A percentile compares a stretch with the other conserved stretches of the same genome.
Evolutionary conservation across 2,888 invertebrate species (phyloP).

Genomic region (Aphrophora alni): DNA sequence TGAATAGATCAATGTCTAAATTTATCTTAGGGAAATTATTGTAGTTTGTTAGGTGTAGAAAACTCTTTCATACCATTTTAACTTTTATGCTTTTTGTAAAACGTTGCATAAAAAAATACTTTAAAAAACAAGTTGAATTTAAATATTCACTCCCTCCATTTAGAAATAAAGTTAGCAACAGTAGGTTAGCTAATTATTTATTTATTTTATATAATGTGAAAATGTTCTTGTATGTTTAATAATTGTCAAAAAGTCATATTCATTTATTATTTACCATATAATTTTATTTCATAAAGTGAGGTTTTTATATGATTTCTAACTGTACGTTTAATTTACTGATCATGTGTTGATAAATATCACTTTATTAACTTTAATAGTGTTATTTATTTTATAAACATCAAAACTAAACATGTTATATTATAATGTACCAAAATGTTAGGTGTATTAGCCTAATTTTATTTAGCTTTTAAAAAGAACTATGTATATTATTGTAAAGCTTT

Average conservation of each 20-base stretch:
- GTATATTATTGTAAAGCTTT: constrained; percentile 6
- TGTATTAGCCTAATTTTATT: neutral
- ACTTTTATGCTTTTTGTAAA: constrained; percentile 34
- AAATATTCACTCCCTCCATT: constrained; percentile 33
- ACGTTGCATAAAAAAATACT: constrained; percentile 23
- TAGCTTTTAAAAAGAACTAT: neutral
- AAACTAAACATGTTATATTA: neutral
- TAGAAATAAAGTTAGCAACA: constrained; percentile 27
- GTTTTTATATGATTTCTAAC: too few species aligned
- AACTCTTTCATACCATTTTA: constrained; percentile 32
- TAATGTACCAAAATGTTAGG: neutral
- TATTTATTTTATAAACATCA: neutral
- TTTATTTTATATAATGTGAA: too few species aligned
- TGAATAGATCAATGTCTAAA: constrained; percentile 36
- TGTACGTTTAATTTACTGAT: too few species aligned
- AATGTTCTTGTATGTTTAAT: too few species aligned
- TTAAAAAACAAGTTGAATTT: neutral
- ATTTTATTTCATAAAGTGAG: too few species aligned
- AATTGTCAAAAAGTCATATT: too few species aligned
- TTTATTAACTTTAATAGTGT: too few species aligned
- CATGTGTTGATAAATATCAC: too few species aligned
- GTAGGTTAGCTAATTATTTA: neutral
- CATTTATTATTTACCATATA: too few species aligned
- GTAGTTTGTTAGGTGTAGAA: constrained; percentile 34
- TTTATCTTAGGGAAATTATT: constrained; percentile 34